Conservation (phyloP, 2,888 invertebrate genomes). For the Crocallis elinguaria region DNA sequence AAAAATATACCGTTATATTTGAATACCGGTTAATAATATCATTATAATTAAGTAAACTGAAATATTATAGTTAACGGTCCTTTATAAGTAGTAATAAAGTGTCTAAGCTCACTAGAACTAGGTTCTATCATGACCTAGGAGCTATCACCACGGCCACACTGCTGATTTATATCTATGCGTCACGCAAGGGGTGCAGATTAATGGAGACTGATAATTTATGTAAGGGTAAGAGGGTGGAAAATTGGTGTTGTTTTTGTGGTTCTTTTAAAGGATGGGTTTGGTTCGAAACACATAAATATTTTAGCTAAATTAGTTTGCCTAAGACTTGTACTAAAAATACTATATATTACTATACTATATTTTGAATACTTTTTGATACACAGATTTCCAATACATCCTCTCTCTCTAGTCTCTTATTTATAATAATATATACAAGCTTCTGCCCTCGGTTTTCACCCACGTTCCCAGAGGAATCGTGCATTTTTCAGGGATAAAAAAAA, state of each 20-base stretch:
- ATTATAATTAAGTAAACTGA: not conserved
- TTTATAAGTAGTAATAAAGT: not conserved
- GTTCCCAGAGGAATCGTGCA: too few species aligned
- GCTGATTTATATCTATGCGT: slow-evolving; percentile 17
- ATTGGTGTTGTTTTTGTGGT: not conserved
- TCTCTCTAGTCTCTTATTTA: too few species aligned
- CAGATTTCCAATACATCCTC: too few species aligned
- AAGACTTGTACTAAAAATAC: too few species aligned
- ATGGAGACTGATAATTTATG: slow-evolving; percentile 36
- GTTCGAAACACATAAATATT: not conserved
- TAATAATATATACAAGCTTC: too few species aligned
- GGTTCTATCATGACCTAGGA: slow-evolving; percentile 8
- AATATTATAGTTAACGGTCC: not conserved
- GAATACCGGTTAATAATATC: too few species aligned
- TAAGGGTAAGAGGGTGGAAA: slow-evolving; percentile 24
- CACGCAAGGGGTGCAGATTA: slow-evolving; percentile 33
- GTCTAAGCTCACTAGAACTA: not conserved
- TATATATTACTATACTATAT: too few species aligned
- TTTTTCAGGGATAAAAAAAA: too few species aligned
- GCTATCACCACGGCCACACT: slow-evolving; percentile 12
- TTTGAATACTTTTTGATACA: too few species aligned
- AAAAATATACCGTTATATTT: too few species aligned
- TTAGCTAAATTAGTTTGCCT: not conserved
- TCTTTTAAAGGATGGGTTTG: not conserved
- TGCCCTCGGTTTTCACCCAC: too few species aligned